Base-by-base conservation (phyloP, 2,888 invertebrate species). In the Meandrusa payeni region DNA sequence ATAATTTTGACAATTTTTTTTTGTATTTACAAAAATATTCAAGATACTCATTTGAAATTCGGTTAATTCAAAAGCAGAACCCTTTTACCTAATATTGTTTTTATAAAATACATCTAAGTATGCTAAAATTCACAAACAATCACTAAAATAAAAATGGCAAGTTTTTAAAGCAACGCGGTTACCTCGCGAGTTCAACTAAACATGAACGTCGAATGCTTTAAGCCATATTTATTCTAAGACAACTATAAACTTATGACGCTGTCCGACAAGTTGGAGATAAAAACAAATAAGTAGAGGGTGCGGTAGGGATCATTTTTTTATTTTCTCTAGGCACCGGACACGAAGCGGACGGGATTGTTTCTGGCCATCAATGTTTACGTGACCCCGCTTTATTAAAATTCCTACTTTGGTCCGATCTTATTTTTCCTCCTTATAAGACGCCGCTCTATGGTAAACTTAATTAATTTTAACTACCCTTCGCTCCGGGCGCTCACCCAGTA, bases 381-480 rank as follows among this genome's bases (percentile, higher is more conserved):
- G 81, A 76, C 72, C 65, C 57, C 61, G 55, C 69, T 76, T 79
- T 83, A 83, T 82, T 82, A 83, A 83, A 83, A 83, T 80, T 77
- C 76, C 64, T 64, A 58, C 67, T 73, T 71, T 66, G 61, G 58
- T 61, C 66, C 68, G 64, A 68, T 69, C 65, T 73, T 66, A 59
- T 62, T 62, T 64, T 61, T 64, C 62, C 58, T 62, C 57, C 60
- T 70, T 71, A 70, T 69, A 64, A 60, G 60, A 55, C 55, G 52
- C 52, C 49, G 58, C 57, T 53, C 52, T 55, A 66, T 60, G 56
- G 61, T 57, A 55, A 61, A 69, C 72, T 79, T 79, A 78, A 82
- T 83, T 81, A 78, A 77, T 78, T 76, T 70, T 58, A 62, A 68
- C 65, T 65, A 65, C 60, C 69, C 45, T 42, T 34, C 41, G 41